A percentile compares a stretch with the other conserved stretches of the same genome.
Conservation (phyloP, 2,113 vertebrate species). For the Macroglossus sobrinus region DNA sequence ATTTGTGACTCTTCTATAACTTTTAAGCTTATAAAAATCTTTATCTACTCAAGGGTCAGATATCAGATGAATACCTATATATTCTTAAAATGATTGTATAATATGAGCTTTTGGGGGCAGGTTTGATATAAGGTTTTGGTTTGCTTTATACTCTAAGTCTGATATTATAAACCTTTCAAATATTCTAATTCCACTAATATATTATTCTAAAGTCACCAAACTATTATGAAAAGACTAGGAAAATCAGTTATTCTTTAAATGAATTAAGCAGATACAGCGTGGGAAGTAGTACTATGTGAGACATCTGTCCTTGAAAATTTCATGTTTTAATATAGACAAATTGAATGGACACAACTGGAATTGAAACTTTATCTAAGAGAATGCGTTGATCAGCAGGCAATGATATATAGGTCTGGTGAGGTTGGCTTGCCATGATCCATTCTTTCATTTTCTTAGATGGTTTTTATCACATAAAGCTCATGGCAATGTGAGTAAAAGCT, state of each 20-base stretch:
- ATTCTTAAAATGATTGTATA: background rate
- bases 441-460: background rate
- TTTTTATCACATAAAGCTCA: background rate
- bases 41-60: background rate
- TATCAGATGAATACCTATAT: background rate
- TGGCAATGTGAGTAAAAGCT: background rate
- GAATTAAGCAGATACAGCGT: background rate
- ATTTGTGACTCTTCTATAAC: background rate
- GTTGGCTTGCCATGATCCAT: background rate
- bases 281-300: background rate
- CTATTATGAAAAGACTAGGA: background rate
- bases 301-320: background rate
- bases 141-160: background rate
- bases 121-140: background rate
- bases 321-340: background rate
- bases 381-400: background rate
- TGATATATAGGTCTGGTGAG: background rate
- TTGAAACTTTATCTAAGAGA: background rate
- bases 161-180: background rate
- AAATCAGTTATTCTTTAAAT: background rate
- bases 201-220: slow-evolving; percentile 7
- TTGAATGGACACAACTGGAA: background rate
- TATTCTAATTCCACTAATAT: background rate
- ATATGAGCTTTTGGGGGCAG: background rate
- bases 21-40: background rate